Percentiles rank a stretch among this genome's conserved stretches.
Evolutionary conservation across 2,113 vertebrate genomes (phyloP).

Genomic region (Ranitomeya variabilis): DNA sequence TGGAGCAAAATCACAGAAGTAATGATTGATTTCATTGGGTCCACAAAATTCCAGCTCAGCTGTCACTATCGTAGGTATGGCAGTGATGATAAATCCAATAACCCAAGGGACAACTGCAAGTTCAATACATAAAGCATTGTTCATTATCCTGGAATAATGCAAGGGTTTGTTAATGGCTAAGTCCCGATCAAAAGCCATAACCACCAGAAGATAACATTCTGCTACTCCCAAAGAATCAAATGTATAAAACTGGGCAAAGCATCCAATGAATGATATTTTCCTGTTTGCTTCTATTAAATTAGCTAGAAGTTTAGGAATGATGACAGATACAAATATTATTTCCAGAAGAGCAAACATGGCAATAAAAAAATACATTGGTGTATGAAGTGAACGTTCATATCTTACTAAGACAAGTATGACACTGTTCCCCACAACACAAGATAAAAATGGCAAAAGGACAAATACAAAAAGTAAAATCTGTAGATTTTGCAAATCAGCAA

Average conservation of each 20-base stretch:
- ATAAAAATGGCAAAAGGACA: background rate
- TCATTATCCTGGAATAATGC: constrained; percentile 53
- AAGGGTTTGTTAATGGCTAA: constrained; percentile 59
- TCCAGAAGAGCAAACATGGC: constrained; percentile 60
- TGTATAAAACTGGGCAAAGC: constrained; percentile 56
- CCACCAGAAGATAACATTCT: constrained; percentile 57
- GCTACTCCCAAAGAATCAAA: constrained; percentile 57
- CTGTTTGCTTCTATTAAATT: constrained; percentile 52
- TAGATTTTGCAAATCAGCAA: too few relatives aligned
- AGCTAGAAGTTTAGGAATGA: constrained; percentile 59
- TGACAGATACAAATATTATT: constrained; percentile 58
- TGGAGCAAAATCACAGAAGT: constrained; percentile 23
- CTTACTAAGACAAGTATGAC: background rate
- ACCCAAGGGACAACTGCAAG: background rate
- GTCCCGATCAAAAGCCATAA: constrained; percentile 60
- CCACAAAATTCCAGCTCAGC: background rate
- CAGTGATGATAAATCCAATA: background rate
- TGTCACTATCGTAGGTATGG: background rate
- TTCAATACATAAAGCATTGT: background rate
- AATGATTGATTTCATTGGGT: constrained; percentile 25
- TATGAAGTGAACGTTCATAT: constrained; percentile 42
- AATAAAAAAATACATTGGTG: constrained; percentile 62
- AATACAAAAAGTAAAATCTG: constrained; percentile 12
- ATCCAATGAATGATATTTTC: constrained; percentile 54
- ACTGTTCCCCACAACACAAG: background rate